phyloP scores from a whole-genome alignment of 2,888 invertebrate genomes.

The Gerris lacustris region DNA sequence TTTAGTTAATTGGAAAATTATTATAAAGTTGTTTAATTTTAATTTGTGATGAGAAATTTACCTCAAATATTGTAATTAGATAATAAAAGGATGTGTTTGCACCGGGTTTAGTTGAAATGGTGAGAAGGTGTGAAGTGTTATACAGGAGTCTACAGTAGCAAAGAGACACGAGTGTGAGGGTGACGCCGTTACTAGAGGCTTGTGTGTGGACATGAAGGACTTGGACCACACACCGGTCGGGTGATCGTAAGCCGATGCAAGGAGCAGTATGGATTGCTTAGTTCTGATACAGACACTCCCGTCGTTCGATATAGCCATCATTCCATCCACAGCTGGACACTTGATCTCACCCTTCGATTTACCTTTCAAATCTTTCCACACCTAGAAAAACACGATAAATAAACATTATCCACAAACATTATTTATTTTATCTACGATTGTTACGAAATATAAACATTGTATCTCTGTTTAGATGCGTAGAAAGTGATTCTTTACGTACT shows the following conservation, averaged over 20 bases:
- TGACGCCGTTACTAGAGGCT: neutral
- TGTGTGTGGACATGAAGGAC: neutral
- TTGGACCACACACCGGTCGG: neutral
- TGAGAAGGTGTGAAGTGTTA: neutral
- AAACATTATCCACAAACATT: too few relatives aligned
- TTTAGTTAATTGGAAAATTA: too few relatives aligned
- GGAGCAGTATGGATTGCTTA: neutral
- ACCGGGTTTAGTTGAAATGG: neutral
- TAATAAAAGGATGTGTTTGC: too few relatives aligned
- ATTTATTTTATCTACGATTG: too few relatives aligned
- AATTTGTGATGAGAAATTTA: too few relatives aligned
- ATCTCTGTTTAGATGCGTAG: too few relatives aligned
- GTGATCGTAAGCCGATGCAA: neutral
- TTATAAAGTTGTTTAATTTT: too few relatives aligned
- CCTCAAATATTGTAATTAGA: too few relatives aligned
- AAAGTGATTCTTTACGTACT: too few relatives aligned
- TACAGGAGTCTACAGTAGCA: neutral
- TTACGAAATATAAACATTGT: too few relatives aligned
- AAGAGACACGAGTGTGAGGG: neutral
- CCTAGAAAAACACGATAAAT: neutral
- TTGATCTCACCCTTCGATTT: neutral
- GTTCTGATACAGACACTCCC: neutral
- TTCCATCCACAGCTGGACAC: neutral
- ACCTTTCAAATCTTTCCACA: neutral
- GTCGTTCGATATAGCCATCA: neutral